These are phyloP conservation scores for Drosophila koepferae DNA, from an alignment of 2,888 invertebrate species.

Conservation along the genomic window DNA sequence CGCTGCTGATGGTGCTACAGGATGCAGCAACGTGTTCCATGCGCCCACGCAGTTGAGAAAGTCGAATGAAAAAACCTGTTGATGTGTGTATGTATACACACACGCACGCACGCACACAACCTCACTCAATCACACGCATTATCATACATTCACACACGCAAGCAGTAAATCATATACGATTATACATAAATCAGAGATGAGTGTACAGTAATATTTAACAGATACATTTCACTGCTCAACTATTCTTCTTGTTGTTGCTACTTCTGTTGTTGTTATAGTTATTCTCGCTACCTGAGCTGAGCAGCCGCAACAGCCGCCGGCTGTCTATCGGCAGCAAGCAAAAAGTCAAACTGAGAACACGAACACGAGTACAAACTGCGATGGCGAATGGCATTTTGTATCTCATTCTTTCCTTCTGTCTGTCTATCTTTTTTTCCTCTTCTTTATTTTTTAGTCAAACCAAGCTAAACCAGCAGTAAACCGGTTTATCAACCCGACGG, in stretches of 20 bases:
- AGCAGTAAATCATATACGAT: constrained; percentile 20
- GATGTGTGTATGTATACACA: constrained; percentile 22
- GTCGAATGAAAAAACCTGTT: constrained; percentile 62
- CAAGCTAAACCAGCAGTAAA: constrained; percentile 47
- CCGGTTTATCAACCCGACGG: constrained; percentile 76
- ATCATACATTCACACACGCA: neutral
- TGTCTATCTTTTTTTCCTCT: neutral
- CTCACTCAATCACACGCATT: neutral
- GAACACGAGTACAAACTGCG: constrained; percentile 9
- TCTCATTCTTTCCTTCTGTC: constrained; percentile 28
- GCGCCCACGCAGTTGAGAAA: constrained; percentile 70
- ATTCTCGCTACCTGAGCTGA: constrained; percentile 61
- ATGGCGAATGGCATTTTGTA: constrained; percentile 50
- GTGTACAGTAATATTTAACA: constrained; percentile 73
- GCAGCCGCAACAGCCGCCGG: constrained; percentile 51
- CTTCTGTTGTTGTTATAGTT: constrained; percentile 19
- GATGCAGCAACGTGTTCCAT: constrained; percentile 64
- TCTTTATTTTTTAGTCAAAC: constrained; percentile 17
- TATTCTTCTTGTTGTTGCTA: constrained; percentile 6
- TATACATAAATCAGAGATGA: constrained; percentile 60
- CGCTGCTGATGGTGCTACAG: constrained; percentile 57
- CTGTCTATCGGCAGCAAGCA: constrained; percentile 58
- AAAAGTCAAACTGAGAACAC: constrained; percentile 50
- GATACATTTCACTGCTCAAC: constrained; percentile 69
- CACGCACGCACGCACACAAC: neutral